Base-by-base conservation (phyloP, 2,797 vertebrate species). In the Peromyscus melanophrys region DNA sequence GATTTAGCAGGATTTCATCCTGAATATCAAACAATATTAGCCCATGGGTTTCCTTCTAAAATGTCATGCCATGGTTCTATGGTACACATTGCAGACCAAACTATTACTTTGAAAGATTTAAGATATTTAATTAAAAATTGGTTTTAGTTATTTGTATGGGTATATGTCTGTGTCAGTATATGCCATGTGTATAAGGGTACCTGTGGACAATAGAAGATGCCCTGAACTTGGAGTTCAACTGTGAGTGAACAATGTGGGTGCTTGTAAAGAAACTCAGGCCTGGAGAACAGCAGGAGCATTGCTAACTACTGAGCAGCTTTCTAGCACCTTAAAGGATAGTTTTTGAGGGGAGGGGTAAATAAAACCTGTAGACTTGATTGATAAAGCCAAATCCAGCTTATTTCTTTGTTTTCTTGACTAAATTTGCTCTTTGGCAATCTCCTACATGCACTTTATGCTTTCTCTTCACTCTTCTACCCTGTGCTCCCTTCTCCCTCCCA, bases 41-140 rank as follows among this genome's bases (percentile, higher is more conserved):
- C 52, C 27, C 90, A 61, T 16, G 81, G 10, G 1, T 57, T 84
- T 94, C 21, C 37, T 25, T 96, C 29, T 77, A 34, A 90, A 93
- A 67, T 2, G 29, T 25, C 0, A 13, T 88, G 87, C 71, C 13
- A 21, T 65, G 34, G 2, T 55, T n/a, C 23, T 82, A 16, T 87
- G 25, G 13, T 31, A 87, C 12, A 84, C 17, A 31, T 16, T 75
- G 17, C 12, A 31, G 52, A 29, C 17, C 31, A 10, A 17, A 46
- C 4, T 31, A 19, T 37, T 57, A 52, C 46, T 80, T 95, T 80
- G 86, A 92, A 95, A 90, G n/a, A 80, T 46, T 85, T 75, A 75
- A 43, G 37, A 43, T 75, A 43, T 43, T 43, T 75, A 75, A 23
- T 40, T 40, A 43, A 1, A 12, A 10, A 23, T 40, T 73, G 37